phyloP scores from a whole-genome alignment of 2,113 vertebrate genomes.

The Sardina pilchardus region DNA sequence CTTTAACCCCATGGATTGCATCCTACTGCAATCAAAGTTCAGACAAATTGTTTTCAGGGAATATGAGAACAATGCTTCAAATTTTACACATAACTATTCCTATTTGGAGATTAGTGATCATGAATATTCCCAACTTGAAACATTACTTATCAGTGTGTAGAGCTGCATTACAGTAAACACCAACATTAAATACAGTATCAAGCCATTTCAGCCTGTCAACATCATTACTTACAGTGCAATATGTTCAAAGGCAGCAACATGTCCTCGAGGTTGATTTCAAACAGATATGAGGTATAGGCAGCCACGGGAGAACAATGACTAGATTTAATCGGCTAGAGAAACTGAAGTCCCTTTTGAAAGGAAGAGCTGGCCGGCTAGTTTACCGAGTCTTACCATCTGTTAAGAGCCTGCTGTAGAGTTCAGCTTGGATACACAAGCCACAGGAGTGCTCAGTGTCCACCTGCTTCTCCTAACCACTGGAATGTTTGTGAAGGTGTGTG shows the following conservation, averaged over 20 bases:
- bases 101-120: no score
- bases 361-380: constrained; percentile 50
- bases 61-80: constrained; percentile 57
- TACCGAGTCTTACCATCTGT: constrained; percentile 53
- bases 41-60: constrained; percentile 39
- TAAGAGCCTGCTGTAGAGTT: constrained; percentile 53
- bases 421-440: constrained; percentile 59
- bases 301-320: constrained; percentile 39
- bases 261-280: constrained; percentile 44
- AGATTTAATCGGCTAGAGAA: constrained; percentile 54
- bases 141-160: not conserved
- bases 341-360: constrained; percentile 46
- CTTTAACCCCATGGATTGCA: constrained; percentile 34
- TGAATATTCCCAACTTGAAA: not conserved
- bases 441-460: constrained; percentile 52
- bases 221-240: not conserved
- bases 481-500: constrained; percentile 38
- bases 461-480: constrained; percentile 49
- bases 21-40: constrained; percentile 43
- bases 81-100: not conserved
- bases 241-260: constrained; percentile 40
- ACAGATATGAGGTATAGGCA: constrained; percentile 44
- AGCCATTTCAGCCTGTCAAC: not conserved
- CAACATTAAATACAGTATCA: not conserved
- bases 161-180: not conserved